Conservation (phyloP, 2,888 invertebrate species). For the Balanococcus diminutus region DNA sequence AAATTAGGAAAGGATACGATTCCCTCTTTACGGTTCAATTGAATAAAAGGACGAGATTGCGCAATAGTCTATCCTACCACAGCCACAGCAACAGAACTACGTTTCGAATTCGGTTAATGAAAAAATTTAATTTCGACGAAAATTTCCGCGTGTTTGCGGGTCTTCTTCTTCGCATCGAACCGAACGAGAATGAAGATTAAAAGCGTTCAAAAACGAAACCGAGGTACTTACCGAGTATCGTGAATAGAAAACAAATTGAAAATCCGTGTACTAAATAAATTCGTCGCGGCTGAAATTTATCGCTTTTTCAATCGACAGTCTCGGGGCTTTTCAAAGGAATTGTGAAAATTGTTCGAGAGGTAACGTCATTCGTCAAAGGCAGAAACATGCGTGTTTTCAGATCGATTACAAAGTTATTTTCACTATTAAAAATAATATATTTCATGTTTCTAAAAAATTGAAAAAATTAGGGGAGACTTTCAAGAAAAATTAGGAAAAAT, state of each 20-base stretch:
- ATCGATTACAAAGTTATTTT: no score
- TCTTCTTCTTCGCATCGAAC: not conserved
- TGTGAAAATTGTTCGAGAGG: no score
- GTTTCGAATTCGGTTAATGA: constrained; percentile 6
- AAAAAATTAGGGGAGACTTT: no score
- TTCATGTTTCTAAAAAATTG: no score
- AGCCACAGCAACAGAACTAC: no score
- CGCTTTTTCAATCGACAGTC: not conserved
- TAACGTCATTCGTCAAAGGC: no score
- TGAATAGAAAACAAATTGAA: constrained; percentile 15
- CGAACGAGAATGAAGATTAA: not conserved
- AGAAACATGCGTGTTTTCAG: no score
- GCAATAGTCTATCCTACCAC: not conserved
- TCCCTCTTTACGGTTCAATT: no score
- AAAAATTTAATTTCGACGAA: constrained; percentile 26
- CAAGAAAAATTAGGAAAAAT: no score
- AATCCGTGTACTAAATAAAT: constrained; percentile 1
- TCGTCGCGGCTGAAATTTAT: not conserved
- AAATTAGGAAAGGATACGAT: not conserved
- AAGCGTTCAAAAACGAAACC: not conserved
- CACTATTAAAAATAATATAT: no score
- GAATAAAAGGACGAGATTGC: not conserved
- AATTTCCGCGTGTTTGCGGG: not conserved
- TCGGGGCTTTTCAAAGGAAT: not conserved
- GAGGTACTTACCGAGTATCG: not conserved